These are phyloP conservation scores for Tetragnatha montana DNA, from an alignment of 2,888 invertebrate species.

Conservation along the genomic window DNA sequence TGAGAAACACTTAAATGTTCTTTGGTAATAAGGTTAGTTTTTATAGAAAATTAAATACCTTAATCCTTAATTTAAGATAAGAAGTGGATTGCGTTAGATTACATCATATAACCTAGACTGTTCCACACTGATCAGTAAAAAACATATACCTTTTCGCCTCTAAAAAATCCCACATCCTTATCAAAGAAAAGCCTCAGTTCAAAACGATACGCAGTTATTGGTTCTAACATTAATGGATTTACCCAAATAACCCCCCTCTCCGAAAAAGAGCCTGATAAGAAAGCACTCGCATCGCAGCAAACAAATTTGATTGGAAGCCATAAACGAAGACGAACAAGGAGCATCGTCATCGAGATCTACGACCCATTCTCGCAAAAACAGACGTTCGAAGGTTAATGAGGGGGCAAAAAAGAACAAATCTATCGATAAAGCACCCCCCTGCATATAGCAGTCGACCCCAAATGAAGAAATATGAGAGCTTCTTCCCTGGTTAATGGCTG, in stretches of 20 bases:
- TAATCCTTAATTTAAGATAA: no score
- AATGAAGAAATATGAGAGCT: conserved; percentile 33
- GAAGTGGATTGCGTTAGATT: no score
- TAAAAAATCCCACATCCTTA: neutral
- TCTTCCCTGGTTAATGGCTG: neutral
- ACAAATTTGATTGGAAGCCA: conserved; percentile 39
- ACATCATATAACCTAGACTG: no score
- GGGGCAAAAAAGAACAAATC: conserved; percentile 1
- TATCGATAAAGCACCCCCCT: conserved; percentile 22
- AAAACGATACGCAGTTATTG: conserved; percentile 28
- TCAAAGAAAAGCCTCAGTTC: neutral
- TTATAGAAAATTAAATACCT: no score
- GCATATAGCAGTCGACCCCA: neutral
- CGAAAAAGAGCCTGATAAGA: neutral
- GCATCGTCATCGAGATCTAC: conserved; percentile 8
- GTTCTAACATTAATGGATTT: conserved; percentile 17
- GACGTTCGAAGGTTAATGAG: conserved; percentile 14
- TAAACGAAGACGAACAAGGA: conserved; percentile 12
- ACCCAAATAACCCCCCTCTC: conserved; percentile 25
- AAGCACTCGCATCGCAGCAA: neutral
- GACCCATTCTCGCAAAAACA: conserved; percentile 9
- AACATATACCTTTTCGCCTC: neutral
- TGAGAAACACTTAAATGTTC: no score
- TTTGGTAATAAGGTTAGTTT: no score
- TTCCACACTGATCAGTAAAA: no score